Evolutionary conservation across 2,797 vertebrate species (phyloP).

Genomic region (Mus minutoides): DNA sequence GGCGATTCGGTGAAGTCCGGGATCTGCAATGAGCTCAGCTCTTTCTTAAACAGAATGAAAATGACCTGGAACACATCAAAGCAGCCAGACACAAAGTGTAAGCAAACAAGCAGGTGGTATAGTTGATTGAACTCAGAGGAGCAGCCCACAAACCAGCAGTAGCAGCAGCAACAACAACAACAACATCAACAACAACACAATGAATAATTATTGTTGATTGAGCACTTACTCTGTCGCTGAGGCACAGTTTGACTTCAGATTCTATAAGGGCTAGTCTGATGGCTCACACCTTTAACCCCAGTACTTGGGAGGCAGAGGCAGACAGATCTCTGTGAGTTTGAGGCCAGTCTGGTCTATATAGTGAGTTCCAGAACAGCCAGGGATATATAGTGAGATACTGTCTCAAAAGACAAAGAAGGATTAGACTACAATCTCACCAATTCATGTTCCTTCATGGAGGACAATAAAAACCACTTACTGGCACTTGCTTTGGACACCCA

Average conservation of each 20-base stretch:
- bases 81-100: background rate
- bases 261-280: background rate
- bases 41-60: background rate
- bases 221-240: background rate
- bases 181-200: background rate
- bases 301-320: background rate
- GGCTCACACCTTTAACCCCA: background rate
- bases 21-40: background rate
- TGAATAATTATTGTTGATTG: background rate
- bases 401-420: background rate
- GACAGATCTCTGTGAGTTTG: background rate
- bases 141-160: background rate
- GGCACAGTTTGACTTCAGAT: background rate
- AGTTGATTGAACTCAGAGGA: background rate
- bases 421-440: background rate
- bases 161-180: too few species aligned
- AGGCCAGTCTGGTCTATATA: background rate
- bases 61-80: background rate
- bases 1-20: background rate
- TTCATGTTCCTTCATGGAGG: background rate
- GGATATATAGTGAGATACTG: background rate
- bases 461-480: background rate
- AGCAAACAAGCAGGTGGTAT: background rate
- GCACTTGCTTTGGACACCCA: background rate
- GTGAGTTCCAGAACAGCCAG: background rate